A percentile compares a stretch with the other conserved stretches of the same genome.
These are phyloP conservation scores for Neuroterus valhalla DNA, from an alignment of 1,140 invertebrate species.

Conservation along the genomic window DNA sequence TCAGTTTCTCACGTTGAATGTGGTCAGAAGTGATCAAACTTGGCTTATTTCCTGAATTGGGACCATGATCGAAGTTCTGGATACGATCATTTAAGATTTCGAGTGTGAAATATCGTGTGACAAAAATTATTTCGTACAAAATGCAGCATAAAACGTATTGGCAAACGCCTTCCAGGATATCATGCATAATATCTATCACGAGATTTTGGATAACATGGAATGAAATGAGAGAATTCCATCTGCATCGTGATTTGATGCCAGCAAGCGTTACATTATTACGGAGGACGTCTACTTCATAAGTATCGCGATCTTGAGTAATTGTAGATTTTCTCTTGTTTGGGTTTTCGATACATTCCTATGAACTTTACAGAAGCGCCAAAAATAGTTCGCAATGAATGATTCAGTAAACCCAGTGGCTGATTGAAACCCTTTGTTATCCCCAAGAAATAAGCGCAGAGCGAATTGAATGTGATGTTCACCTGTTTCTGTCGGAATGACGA, in stretches of 20 bases:
- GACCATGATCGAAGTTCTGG: constrained; percentile 4
- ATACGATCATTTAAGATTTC: neutral
- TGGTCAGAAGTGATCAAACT: neutral
- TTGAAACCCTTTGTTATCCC: neutral
- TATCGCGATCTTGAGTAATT: neutral
- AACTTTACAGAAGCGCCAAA: neutral
- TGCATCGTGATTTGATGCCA: neutral
- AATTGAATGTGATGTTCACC: neutral
- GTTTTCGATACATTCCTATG: neutral
- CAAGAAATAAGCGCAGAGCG: neutral
- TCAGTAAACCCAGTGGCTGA: neutral
- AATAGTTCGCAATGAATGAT: neutral
- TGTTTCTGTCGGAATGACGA: neutral
- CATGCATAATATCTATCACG: neutral
- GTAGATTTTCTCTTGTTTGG: neutral
- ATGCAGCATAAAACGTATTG: neutral
- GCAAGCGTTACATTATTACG: neutral
- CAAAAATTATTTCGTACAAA: neutral
- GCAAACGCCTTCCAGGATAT: neutral
- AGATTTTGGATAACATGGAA: neutral
- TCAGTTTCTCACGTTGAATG: neutral
- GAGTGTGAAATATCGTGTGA: neutral
- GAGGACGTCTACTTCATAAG: neutral
- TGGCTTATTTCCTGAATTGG: neutral
- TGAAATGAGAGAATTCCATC: neutral